Conservation (phyloP, 2,113 vertebrate genomes). For the Melospiza melodia region DNA sequence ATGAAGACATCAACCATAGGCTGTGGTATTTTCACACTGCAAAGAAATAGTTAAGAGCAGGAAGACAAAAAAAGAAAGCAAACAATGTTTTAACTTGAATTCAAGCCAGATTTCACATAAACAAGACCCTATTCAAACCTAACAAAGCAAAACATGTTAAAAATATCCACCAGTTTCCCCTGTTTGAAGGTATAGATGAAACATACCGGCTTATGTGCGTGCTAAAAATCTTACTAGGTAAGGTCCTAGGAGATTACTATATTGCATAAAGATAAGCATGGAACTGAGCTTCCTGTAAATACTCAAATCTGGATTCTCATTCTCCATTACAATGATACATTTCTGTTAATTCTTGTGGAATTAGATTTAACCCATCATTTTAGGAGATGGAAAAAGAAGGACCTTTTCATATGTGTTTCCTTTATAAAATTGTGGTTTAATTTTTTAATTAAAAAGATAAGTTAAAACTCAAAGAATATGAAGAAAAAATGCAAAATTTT, state of each 20-base stretch:
- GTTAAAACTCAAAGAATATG: not conserved
- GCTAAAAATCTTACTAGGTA: not conserved
- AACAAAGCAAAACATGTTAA: not conserved
- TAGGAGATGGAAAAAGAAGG: not conserved
- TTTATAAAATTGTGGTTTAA: not conserved
- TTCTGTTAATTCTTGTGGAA: not conserved
- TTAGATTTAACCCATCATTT: not conserved
- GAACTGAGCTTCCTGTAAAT: not conserved
- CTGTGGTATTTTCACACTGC: constrained; percentile 71
- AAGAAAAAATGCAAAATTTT: not conserved
- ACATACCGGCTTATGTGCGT: not conserved
- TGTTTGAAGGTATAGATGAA: not conserved
- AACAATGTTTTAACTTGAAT: constrained; percentile 68
- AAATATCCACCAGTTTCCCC: not conserved
- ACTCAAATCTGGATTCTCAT: not conserved
- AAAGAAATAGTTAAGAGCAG: constrained; percentile 71
- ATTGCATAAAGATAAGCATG: not conserved
- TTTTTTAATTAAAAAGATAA: not conserved
- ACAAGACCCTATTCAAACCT: constrained; percentile 29
- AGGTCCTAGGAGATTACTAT: not conserved
- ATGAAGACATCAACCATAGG: constrained; percentile 79
- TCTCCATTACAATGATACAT: not conserved
- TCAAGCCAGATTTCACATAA: constrained; percentile 66
- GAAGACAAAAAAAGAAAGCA: constrained; percentile 71
- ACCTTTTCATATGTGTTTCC: not conserved